phyloP scores from a whole-genome alignment of 2,888 invertebrate species.

The Brenthis daphne region DNA sequence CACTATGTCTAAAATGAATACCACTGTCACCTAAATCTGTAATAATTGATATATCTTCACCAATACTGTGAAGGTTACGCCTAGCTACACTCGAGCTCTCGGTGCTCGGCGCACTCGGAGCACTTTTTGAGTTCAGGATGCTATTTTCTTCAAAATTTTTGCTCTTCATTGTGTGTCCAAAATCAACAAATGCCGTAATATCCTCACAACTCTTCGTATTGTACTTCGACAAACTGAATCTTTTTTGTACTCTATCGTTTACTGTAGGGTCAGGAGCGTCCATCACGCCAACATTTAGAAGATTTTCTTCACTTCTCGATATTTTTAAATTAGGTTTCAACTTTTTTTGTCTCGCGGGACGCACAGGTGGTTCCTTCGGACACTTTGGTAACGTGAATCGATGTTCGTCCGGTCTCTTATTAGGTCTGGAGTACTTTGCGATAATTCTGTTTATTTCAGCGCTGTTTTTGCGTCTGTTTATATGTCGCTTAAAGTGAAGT shows the following conservation, averaged over 20 bases:
- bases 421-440: constrained; percentile 77
- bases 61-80: constrained; percentile 62
- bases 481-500: constrained; percentile 77
- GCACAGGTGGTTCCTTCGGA: constrained; percentile 57
- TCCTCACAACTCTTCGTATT: constrained; percentile 73
- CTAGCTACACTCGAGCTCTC: constrained; percentile 31
- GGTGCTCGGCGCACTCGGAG: constrained; percentile 39
- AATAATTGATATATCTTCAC: constrained; percentile 57
- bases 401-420: constrained; percentile 62
- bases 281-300: constrained; percentile 62
- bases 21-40: constrained; percentile 63
- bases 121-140: constrained; percentile 65
- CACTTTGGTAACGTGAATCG: constrained; percentile 54
- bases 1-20: constrained; percentile 56
- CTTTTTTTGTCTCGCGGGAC: constrained; percentile 62
- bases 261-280: constrained; percentile 57
- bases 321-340: constrained; percentile 53
- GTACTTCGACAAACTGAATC: constrained; percentile 62
- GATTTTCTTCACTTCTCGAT: constrained; percentile 74
- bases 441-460: constrained; percentile 81
- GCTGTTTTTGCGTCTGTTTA: constrained; percentile 77
- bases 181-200: constrained; percentile 67
- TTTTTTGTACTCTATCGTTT: constrained; percentile 46
- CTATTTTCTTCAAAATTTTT: constrained; percentile 70
- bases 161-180: constrained; percentile 64